These are phyloP conservation scores for Eleutherodactylus coqui DNA, from an alignment of 2,797 vertebrate species.

Conservation along the genomic window DNA sequence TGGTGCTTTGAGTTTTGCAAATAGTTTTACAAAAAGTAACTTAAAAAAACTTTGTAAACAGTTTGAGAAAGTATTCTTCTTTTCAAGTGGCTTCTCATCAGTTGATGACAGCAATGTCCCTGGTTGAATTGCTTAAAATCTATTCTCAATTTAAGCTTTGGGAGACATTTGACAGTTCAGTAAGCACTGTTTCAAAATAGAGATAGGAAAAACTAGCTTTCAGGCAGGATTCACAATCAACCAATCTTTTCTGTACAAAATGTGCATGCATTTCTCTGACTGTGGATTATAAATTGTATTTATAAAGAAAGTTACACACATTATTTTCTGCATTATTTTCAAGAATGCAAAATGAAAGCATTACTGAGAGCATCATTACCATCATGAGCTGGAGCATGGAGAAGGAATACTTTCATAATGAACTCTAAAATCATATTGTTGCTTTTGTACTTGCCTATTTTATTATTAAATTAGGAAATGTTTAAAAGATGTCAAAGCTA, in stretches of 20 bases:
- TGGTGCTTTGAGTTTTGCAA: neutral
- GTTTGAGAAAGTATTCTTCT: constrained; percentile 9
- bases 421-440: neutral
- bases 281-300: neutral
- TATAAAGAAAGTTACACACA: neutral
- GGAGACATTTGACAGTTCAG: constrained; percentile 40
- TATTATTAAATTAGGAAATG: neutral
- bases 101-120: constrained; percentile 41
- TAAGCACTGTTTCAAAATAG: constrained; percentile 30
- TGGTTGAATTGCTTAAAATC: constrained; percentile 30
- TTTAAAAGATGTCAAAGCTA: too few relatives aligned
- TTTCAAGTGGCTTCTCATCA: constrained; percentile 28
- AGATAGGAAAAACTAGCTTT: constrained; percentile 12
- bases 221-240: neutral
- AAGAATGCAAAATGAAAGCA: neutral
- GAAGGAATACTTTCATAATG: neutral
- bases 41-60: constrained; percentile 26
- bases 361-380: neutral
- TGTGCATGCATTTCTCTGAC: neutral
- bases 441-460: neutral
- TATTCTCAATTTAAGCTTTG: constrained; percentile 28
- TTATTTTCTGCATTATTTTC: neutral
- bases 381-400: neutral
- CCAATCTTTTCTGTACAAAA: constrained; percentile 2
- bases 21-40: constrained; percentile 15